Evolutionary conservation across 1,140 invertebrate species (phyloP), one percentile per base, ranked within the genome.

Genomic region (Drosophila nigromelanica): DNA sequence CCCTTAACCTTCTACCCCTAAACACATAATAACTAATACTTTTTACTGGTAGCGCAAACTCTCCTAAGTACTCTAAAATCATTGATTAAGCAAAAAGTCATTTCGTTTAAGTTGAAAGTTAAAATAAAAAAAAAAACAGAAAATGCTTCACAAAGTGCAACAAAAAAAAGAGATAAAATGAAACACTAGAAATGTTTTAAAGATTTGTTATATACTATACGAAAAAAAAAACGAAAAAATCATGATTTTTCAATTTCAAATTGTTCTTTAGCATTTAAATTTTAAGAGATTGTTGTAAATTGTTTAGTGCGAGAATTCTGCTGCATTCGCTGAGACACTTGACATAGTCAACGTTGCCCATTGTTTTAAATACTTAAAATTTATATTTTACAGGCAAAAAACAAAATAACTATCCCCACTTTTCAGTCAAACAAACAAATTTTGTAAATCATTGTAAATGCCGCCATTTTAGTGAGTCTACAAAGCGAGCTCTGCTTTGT

Each of bases 241-340:
- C 6, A 35, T 21, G 35, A 47, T 54, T 56, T 35, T 64, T 71
- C 42, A 61, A 68, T 81, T 87, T 78, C 39, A 86, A 73, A 78
- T 78, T 86, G 71, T 87, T 87, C 45, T 59, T 82, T 78, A 70
- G 78, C 83, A 78, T 87, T 86, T 86, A 86, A 87, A 52, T 8
- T 67, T 81, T 72, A 75, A 75, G 74, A 78, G 64, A 73, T 73
- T 80, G 76, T 83, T 86, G 64, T 82, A 76, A 62, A 71, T 73
- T 73, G 55, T 73, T 69, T 55, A 55, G 58, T 55, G 30, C 58
- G 35, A 61, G 45, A 68, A 73, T 55, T 73, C 70, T 45, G 71
- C 64, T 73, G 60, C 63, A 67, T 58, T 67, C 63, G 35, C 59
- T 55, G 60, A 64, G 39, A 51, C 50, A 52, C 68, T 75, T 85